Evolutionary conservation across 2,888 invertebrate species (phyloP).

Genomic region (Drosophila demipolita): DNA sequence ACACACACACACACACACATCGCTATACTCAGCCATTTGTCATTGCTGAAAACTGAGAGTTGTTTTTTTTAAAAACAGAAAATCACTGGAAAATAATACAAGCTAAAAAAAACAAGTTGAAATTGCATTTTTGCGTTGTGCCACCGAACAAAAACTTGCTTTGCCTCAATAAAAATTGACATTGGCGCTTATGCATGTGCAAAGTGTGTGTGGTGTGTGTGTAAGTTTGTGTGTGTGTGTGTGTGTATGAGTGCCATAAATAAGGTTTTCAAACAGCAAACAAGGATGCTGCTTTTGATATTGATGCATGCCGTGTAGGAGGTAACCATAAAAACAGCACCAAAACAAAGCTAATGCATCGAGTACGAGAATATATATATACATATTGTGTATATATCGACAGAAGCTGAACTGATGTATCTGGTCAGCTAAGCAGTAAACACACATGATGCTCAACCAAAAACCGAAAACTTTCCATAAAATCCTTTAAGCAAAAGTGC

Average conservation of each 20-base stretch:
- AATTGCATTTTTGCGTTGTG: slow-evolving; percentile 42
- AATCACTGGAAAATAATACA: slow-evolving; percentile 26
- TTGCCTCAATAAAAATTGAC: slow-evolving; percentile 79
- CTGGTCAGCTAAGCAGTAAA: slow-evolving; percentile 18
- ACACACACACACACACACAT: slow-evolving; percentile 8
- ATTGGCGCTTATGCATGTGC: slow-evolving; percentile 42
- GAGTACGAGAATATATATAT: not conserved
- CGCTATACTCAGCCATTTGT: slow-evolving; percentile 34
- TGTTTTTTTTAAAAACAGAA: slow-evolving; percentile 24
- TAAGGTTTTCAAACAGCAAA: slow-evolving; percentile 35
- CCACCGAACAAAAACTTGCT: slow-evolving; percentile 64
- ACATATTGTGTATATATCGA: not conserved
- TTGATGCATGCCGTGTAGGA: slow-evolving; percentile 52
- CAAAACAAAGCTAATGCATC: slow-evolving; percentile 42
- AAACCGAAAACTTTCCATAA: slow-evolving; percentile 10
- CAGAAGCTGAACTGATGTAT: slow-evolving; percentile 9
- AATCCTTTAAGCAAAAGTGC: slow-evolving; percentile 38
- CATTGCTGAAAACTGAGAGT: slow-evolving; percentile 19
- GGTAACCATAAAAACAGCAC: slow-evolving; percentile 37
- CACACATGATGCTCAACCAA: slow-evolving; percentile 11
- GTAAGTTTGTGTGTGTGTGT: slow-evolving; percentile 7
- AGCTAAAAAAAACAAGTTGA: slow-evolving; percentile 19
- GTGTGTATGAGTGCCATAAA: slow-evolving; percentile 28
- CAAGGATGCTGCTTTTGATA: slow-evolving; percentile 46
- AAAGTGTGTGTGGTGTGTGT: not conserved